These are phyloP conservation scores for Buphagus erythrorhynchus DNA, from an alignment of 2,797 vertebrate genomes.

Conservation along the genomic window DNA sequence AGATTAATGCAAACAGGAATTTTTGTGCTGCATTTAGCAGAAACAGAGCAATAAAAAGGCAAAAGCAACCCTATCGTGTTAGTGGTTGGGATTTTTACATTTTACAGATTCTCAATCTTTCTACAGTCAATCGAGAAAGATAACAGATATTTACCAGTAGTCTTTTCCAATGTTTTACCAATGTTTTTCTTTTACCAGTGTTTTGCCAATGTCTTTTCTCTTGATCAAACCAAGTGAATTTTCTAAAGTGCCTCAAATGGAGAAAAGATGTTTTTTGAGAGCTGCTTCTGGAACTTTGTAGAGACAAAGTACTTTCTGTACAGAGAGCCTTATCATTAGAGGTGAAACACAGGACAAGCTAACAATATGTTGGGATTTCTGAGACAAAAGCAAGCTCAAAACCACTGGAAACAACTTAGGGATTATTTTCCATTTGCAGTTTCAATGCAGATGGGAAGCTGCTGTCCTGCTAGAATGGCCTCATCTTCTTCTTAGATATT, in stretches of 20 bases:
- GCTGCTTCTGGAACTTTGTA: neutral
- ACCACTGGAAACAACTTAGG: neutral
- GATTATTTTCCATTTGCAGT: neutral
- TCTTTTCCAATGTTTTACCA: neutral
- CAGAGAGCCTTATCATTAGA: neutral
- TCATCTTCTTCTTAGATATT: neutral
- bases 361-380: neutral
- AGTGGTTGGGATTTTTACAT: fast-evolving
- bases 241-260: neutral
- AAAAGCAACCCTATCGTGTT: fast-evolving
- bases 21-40: neutral
- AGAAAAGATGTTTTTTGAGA: neutral
- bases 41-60: neutral
- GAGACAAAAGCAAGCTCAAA: neutral
- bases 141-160: neutral
- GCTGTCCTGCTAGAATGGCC: neutral
- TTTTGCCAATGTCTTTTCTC: neutral
- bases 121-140: neutral
- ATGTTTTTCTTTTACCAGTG: too few species aligned
- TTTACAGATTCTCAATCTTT: neutral
- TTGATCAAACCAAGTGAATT: neutral
- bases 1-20: neutral
- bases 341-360: neutral
- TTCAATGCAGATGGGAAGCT: neutral
- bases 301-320: neutral